Conservation (phyloP, 1,140 invertebrate genomes). For the Diachasmimorpha longicaudata region DNA sequence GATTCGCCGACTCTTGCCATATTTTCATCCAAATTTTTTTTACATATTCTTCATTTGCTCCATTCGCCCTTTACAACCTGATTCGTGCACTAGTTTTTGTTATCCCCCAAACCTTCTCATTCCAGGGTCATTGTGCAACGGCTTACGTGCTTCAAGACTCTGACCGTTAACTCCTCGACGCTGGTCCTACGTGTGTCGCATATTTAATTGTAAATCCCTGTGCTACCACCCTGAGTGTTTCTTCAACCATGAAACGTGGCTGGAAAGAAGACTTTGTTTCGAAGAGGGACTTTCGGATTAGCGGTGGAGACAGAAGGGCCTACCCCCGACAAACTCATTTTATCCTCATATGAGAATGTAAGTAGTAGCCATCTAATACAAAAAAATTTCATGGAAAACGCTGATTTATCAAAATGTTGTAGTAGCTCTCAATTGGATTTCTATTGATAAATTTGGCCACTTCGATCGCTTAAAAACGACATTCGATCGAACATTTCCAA, state of each 20-base stretch:
- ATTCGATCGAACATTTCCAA: no score
- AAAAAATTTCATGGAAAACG: no score
- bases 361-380: background rate
- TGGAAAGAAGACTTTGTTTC: slow-evolving; percentile 17
- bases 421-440: background rate
- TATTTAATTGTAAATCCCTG: slow-evolving; percentile 23
- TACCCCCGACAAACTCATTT: background rate
- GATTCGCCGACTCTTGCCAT: no score
- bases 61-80: background rate
- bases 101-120: background rate
- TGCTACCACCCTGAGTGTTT: slow-evolving; percentile 4
- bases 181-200: slow-evolving; percentile 11
- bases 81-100: background rate
- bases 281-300: background rate
- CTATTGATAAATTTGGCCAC: no score
- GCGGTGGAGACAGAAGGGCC: background rate
- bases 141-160: slow-evolving; percentile 18
- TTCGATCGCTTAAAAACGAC: no score
- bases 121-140: background rate
- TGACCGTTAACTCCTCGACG: slow-evolving; percentile 25
- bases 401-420: background rate
- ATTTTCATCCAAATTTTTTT: no score
- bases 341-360: background rate
- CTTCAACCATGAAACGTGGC: slow-evolving; percentile 14
- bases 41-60: background rate